Base-by-base conservation (phyloP, 2,888 invertebrate species). In the Cheiracanthium punctorium region DNA sequence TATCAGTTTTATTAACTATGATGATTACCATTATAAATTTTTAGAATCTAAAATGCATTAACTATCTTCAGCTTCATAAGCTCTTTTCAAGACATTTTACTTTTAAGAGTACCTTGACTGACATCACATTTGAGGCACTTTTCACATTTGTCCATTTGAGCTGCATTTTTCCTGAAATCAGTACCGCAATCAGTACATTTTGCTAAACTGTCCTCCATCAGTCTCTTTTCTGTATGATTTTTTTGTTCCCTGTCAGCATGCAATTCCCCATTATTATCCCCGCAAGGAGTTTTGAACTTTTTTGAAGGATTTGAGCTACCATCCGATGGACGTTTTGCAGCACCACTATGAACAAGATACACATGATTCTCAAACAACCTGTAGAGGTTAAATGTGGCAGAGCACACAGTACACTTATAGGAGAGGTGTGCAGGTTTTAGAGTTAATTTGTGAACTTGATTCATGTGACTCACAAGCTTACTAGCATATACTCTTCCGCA, bases 401-500 rank as follows among this genome's bases (percentile, higher is more conserved):
- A 96, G 92, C 97, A 97, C 33, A 97, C 97, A 12, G 97, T 97
- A 92, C 97, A 97, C 92, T 97, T 97, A 93, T 97, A 97, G 33
- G 97, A 97, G 82, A 97, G 93, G 92, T 97, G 97, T 48, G 97
- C 97, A 29, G 97, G 97, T 91, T 97, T 97, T 89, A 98, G 92
- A 41, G 96, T 96, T 94, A 97, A 95, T 91, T 95, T 96, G 92
- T 98, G 98, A 92, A 97, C 74, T 89, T 96, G 94, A 67, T 96
- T 96, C 85, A 98, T 97, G 91, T 98, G 98, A 91, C 96, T 96
- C 81, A 98, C 93, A 89, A 98, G 92, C 92, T 97, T 97, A 96
- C 96, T 97, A 92, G 97, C 97, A 92, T 96, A 97, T 92, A 97
- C 97, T 93, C 97, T 95, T 92, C 97, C 97, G 93, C 98, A 98